These are phyloP conservation scores for Cenopis cana DNA, from an alignment of 2,888 invertebrate species.

Conservation along the genomic window DNA sequence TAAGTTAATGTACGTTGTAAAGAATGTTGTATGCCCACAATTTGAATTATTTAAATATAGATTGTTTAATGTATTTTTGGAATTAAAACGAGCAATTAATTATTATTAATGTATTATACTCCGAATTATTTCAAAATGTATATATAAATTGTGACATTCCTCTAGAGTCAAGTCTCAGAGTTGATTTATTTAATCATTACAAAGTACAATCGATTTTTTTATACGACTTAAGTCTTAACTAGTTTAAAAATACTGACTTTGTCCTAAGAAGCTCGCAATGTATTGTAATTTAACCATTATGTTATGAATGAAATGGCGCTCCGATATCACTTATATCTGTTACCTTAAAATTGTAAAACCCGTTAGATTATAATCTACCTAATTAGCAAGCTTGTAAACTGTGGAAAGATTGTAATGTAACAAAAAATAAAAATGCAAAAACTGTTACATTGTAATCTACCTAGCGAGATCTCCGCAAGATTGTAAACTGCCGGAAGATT, in stretches of 20 bases:
- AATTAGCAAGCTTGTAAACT: too few species aligned
- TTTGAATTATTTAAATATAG: slow-evolving; percentile 7
- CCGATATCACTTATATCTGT: too few species aligned
- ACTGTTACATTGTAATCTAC: too few species aligned
- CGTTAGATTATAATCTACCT: too few species aligned
- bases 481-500: too few species aligned
- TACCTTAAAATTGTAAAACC: too few species aligned
- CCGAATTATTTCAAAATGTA: slow-evolving; percentile 20
- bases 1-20: slow-evolving; percentile 28
- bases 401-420: too few species aligned
- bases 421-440: too few species aligned
- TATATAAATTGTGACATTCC: slow-evolving; percentile 6
- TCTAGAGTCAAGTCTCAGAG: not conserved
- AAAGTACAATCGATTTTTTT: not conserved
- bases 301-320: too few species aligned
- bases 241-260: not conserved
- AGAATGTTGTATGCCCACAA: slow-evolving; percentile 7
- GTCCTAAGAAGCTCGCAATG: not conserved
- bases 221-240: not conserved
- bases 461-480: too few species aligned
- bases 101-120: slow-evolving; percentile 15
- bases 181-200: not conserved
- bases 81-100: not conserved
- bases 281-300: too few species aligned
- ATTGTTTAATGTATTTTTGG: not conserved